Percentiles rank a stretch among this genome's conserved stretches.
Evolutionary conservation across 92 coral and sea anemone species (phyloP).

Genomic region (Bergia puertoricense): DNA sequence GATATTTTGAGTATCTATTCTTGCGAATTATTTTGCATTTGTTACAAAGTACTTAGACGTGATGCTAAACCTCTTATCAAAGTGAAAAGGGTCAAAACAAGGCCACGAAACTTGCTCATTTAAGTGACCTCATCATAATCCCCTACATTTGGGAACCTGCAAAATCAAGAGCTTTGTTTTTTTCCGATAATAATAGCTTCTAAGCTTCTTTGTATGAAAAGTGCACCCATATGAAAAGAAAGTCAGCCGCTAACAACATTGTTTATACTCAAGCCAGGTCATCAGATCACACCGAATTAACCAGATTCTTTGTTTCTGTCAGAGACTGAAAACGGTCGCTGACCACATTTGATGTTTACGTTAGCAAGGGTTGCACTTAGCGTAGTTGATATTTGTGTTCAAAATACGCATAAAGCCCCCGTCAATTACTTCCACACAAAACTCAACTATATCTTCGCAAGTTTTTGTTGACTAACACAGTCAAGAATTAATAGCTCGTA

Average conservation of each 20-base stretch:
- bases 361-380: too few species aligned
- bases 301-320: not conserved
- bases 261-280: not conserved
- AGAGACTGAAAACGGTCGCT: not conserved
- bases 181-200: too few species aligned
- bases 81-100: not conserved
- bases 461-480: too few species aligned
- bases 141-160: not conserved
- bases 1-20: not conserved
- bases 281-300: not conserved
- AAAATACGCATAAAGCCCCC: not conserved
- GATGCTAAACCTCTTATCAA: not conserved
- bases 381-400: not conserved
- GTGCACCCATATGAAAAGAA: not conserved
- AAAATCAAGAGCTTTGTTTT: not conserved
- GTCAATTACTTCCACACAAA: too few species aligned
- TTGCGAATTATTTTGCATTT: not conserved
- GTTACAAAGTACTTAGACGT: slow-evolving; percentile 8
- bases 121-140: not conserved
- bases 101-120: not conserved
- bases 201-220: not conserved
- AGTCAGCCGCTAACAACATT: not conserved
- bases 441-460: too few species aligned
- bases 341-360: not conserved
- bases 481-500: too few species aligned